These are phyloP conservation scores for Chaetodon trifasciatus DNA, from an alignment of 2,797 vertebrate genomes.

Conservation along the genomic window DNA sequence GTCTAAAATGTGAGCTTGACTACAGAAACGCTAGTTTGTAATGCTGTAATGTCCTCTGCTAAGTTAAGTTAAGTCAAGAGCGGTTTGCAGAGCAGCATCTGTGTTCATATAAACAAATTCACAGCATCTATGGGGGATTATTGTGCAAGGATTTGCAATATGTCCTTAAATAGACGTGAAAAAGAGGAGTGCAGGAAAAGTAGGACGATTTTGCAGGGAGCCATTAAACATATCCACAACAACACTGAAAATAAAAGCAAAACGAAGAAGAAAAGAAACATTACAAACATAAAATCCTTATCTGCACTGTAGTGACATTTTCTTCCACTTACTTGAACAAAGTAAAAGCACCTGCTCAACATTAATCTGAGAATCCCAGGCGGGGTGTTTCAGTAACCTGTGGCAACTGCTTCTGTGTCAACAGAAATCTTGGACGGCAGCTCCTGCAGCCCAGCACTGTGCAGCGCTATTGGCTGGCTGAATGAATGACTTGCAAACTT, in stretches of 20 bases:
- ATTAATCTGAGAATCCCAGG: constrained; percentile 62
- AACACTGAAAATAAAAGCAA: neutral
- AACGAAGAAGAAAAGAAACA: neutral
- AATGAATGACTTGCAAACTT: constrained; percentile 78
- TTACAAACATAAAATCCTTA: constrained; percentile 5
- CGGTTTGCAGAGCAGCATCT: neutral
- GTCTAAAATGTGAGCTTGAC: neutral
- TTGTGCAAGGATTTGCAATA: neutral
- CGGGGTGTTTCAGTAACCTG: constrained; percentile 69
- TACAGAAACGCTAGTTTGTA: neutral
- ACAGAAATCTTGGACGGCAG: constrained; percentile 78
- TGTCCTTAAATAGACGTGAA: neutral
- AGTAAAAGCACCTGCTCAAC: constrained; percentile 57
- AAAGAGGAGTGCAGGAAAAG: neutral
- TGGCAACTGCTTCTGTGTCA: constrained; percentile 83
- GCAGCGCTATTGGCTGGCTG: constrained; percentile 75
- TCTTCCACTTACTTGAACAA: constrained; percentile 1
- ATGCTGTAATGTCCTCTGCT: neutral
- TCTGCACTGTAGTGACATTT: neutral
- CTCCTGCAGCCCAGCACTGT: constrained; percentile 49
- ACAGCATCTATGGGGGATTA: neutral
- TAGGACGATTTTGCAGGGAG: neutral
- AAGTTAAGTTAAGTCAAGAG: neutral
- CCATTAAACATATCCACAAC: neutral
- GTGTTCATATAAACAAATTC: neutral